A percentile compares a stretch with the other conserved stretches of the same genome.
phyloP scores from a whole-genome alignment of 1,140 invertebrate species.

The Pectinophora gossypiella region DNA sequence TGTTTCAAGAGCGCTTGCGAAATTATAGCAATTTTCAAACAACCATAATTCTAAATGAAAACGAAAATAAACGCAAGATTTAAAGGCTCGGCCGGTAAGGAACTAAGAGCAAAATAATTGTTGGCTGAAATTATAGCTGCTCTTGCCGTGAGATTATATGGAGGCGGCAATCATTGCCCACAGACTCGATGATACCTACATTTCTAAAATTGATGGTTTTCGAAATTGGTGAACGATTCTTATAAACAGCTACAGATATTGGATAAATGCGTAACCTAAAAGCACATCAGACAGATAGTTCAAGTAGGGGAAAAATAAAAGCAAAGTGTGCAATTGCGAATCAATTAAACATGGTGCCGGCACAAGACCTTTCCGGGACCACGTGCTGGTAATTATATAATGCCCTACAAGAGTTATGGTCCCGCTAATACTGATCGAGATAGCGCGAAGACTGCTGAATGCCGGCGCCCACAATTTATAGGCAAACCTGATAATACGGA shows the following conservation, averaged over 20 bases:
- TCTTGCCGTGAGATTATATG: too few species aligned
- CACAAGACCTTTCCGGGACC: constrained; percentile 45
- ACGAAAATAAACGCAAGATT: constrained; percentile 31
- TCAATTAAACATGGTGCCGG: constrained; percentile 39
- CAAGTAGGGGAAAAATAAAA: too few species aligned
- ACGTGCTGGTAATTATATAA: constrained; percentile 49
- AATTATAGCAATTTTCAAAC: constrained; percentile 38
- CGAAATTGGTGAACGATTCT: too few species aligned
- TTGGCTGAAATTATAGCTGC: constrained; percentile 30
- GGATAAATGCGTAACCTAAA: too few species aligned
- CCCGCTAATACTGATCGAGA: constrained; percentile 50
- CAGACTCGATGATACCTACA: too few species aligned
- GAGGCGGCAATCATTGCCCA: too few species aligned
- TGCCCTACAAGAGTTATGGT: constrained; percentile 38
- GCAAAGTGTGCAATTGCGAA: constrained; percentile 20
- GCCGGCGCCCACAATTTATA: constrained; percentile 35
- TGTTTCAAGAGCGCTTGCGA: constrained; percentile 14
- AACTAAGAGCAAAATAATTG: constrained; percentile 40
- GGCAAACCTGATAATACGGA: constrained; percentile 32
- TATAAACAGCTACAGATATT: too few species aligned
- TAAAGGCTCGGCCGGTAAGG: constrained; percentile 20
- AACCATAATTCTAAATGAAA: constrained; percentile 30
- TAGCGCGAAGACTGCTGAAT: constrained; percentile 31
- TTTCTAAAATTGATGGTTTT: too few species aligned
- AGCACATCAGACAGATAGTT: too few species aligned